Evolutionary conservation across 2,888 invertebrate species (phyloP), one percentile per base, ranked within the genome.

Genomic region (Macropis europaea): DNA sequence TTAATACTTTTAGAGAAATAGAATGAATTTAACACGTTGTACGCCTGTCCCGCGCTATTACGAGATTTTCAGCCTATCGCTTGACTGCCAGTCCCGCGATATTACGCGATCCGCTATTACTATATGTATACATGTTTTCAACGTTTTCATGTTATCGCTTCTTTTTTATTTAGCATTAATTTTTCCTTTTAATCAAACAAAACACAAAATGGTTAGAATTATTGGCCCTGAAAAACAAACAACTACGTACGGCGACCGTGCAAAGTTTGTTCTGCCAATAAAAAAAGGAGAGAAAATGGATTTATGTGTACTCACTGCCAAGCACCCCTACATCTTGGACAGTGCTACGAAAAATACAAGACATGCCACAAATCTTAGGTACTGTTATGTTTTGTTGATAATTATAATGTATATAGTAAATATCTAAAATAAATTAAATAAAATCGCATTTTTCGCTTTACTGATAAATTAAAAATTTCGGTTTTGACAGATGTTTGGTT

Each of bases 221-320:
- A 0, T 52, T 43, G 47, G 45, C 40, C 54, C 62, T 26, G 54
- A 56, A 47, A 56, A 56, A 56, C 52, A 62, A 62, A 26, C 43
- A 30, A 63, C n/a, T 54, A 63, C 6, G 63, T 54, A 63, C 47
- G 40, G 26, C 45, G 53, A 34, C 67, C 60, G 24, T 67, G 53
- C 40, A 48, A 30, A 69, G 63, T 57, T 63, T 57, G 63, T 38
- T 34, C 63, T 69, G 63, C 69, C 63, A 9, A 45, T 42, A 69
- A 63, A 69, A 63, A 69, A 63, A 62, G 56, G 42, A 56, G 68
- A 62, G 62, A 69, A 42, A 61, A 53, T 38, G 61, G 68, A 34
- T 68, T 61, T 68, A 68, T 68, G 68, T 53, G 53, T 62, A 9
- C 48, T 61, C 4, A 40, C 48, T 68, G 61, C 54, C 7, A 42